Evolutionary conservation across 2,888 invertebrate species (phyloP).

Genomic region (Pogonocherus hispidulus): DNA sequence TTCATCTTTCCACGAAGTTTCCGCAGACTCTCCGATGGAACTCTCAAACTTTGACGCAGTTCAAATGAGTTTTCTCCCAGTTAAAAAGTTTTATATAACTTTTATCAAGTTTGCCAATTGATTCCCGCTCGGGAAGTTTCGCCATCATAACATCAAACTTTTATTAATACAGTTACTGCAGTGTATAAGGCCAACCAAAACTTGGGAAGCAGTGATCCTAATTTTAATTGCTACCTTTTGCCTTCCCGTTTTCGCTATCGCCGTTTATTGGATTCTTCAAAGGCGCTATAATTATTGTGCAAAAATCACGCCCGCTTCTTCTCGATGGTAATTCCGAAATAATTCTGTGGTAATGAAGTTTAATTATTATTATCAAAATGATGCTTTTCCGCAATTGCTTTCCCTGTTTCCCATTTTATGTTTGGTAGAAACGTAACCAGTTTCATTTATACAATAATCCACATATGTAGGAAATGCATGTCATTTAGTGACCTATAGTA

Average conservation of each 20-base stretch:
- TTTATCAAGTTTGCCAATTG: slow-evolving; percentile 48
- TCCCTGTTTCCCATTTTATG: too few species aligned
- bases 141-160: slow-evolving; percentile 50
- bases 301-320: too few species aligned
- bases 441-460: too few species aligned
- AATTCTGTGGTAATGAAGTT: too few species aligned
- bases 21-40: slow-evolving; percentile 35
- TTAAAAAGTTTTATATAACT: slow-evolving; percentile 48
- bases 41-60: slow-evolving; percentile 47
- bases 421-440: too few species aligned
- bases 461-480: too few species aligned
- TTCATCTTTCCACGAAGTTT: slow-evolving; percentile 45
- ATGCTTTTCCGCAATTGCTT: too few species aligned
- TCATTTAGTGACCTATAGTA: too few species aligned
- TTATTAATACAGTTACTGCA: slow-evolving; percentile 46
- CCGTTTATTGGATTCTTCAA: background rate
- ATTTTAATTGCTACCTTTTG: slow-evolving; percentile 16
- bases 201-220: background rate
- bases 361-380: too few species aligned
- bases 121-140: slow-evolving; percentile 47
- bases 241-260: background rate
- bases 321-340: too few species aligned
- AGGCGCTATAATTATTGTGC: too few species aligned
- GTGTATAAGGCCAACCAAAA: slow-evolving; percentile 17
- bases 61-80: slow-evolving; percentile 54